A percentile compares a stretch with the other conserved stretches of the same genome.
Conservation (phyloP, 2,888 invertebrate genomes). For the Toxonevra muliebris region DNA sequence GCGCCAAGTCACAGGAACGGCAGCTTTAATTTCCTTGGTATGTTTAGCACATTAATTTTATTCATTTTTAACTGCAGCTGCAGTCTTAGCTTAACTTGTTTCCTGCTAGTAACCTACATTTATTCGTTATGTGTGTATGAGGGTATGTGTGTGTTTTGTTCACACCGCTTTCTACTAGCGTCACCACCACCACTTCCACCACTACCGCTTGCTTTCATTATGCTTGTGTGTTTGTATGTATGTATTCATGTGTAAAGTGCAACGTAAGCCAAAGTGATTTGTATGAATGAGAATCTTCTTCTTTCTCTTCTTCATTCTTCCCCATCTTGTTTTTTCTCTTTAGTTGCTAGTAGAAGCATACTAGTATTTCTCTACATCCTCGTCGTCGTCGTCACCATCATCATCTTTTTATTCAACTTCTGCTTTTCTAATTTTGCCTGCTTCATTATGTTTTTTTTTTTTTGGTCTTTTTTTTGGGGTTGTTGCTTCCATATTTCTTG, state of each 20-base stretch:
- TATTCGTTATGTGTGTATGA: not conserved
- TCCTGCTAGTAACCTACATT: conserved; percentile 10
- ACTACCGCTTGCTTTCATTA: too few species aligned
- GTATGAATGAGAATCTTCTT: conserved; percentile 2
- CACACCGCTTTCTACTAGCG: too few species aligned
- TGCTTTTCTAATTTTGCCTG: not conserved
- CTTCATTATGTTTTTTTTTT: not conserved
- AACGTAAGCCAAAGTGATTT: conserved; percentile 20
- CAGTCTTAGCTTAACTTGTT: not conserved
- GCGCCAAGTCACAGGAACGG: not conserved
- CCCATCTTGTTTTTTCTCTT: not conserved
- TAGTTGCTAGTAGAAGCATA: not conserved
- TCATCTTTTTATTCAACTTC: not conserved
- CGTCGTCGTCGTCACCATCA: not conserved
- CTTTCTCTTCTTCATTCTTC: not conserved
- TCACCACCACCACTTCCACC: too few species aligned
- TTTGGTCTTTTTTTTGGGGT: not conserved
- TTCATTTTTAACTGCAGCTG: not conserved
- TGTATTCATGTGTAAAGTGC: conserved; percentile 1
- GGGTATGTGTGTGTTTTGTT: not conserved
- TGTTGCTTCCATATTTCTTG: not conserved
- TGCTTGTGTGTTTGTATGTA: too few species aligned
- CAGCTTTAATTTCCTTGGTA: conserved; percentile 1
- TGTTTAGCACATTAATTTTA: not conserved
- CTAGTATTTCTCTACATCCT: not conserved